A percentile compares a stretch with the other conserved stretches of the same genome.
These are phyloP conservation scores for Agapostemon virescens DNA, from an alignment of 2,888 invertebrate species.

Conservation along the genomic window DNA sequence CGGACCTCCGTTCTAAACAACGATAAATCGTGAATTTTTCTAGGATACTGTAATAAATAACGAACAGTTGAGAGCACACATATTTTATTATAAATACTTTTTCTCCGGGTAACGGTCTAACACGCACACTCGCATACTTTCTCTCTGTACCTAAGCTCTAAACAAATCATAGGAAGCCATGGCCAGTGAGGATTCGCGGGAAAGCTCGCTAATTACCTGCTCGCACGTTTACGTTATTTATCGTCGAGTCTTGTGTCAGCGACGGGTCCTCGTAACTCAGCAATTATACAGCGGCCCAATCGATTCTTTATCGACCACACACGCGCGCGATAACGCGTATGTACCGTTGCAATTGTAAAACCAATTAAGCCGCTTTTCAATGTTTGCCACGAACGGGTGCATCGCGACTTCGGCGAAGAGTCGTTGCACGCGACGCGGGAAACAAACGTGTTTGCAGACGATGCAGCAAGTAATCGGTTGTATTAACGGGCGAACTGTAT, in stretches of 20 bases:
- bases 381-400: slow-evolving; percentile 18
- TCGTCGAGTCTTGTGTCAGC: background rate
- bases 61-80: background rate
- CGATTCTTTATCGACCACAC: slow-evolving; percentile 20
- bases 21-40: background rate
- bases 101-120: background rate
- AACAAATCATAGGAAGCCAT: background rate
- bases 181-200: background rate
- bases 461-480: slow-evolving; percentile 26
- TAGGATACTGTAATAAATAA: slow-evolving; percentile 1
- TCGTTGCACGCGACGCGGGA: background rate
- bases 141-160: background rate
- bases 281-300: slow-evolving; percentile 16
- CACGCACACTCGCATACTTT: background rate
- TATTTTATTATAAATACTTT: slow-evolving; percentile 39
- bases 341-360: slow-evolving; percentile 52
- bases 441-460: slow-evolving; percentile 1
- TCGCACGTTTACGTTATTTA: slow-evolving; percentile 7
- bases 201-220: slow-evolving; percentile 11
- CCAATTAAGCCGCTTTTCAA: slow-evolving; percentile 37
- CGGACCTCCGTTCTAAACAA: background rate
- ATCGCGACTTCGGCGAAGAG: background rate
- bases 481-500: slow-evolving; percentile 7
- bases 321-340: background rate
- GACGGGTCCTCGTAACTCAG: background rate